Evolutionary conservation across 2,888 invertebrate species (phyloP).

Genomic region (Caenorhabditis sp.): DNA sequence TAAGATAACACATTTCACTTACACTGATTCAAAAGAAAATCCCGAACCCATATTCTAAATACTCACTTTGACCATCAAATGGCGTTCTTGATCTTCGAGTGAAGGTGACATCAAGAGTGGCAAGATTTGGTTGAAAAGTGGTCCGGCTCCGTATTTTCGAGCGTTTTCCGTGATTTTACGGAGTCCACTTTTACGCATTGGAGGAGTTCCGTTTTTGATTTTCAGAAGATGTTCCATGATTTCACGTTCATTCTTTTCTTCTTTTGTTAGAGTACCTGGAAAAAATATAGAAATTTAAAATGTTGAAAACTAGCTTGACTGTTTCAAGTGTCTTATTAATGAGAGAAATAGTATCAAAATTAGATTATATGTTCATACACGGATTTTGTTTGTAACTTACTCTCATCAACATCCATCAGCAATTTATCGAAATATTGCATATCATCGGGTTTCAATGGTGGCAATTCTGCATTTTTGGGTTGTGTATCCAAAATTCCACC

Average conservation of each 20-base stretch:
- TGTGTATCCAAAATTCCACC: slow-evolving; percentile 81
- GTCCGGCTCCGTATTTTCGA: slow-evolving; percentile 95
- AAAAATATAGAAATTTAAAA: not conserved
- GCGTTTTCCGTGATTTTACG: slow-evolving; percentile 91
- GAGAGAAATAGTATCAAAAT: too few relatives aligned
- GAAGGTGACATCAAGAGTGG: slow-evolving; percentile 99
- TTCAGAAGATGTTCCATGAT: slow-evolving; percentile 98
- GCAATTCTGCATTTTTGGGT: slow-evolving; percentile 91
- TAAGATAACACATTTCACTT: too few relatives aligned
- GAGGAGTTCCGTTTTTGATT: slow-evolving; percentile 99
- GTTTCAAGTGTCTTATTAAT: not conserved
- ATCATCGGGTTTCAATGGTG: slow-evolving; percentile 99
- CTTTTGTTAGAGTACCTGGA: slow-evolving; percentile 76
- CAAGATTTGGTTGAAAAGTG: slow-evolving; percentile 97
- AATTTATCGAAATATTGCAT: slow-evolving; percentile 99
- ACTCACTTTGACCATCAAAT: slow-evolving; percentile 86
- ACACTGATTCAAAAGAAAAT: too few relatives aligned
- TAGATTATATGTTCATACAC: too few relatives aligned
- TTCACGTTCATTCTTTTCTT: slow-evolving; percentile 96
- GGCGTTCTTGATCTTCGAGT: slow-evolving; percentile 97
- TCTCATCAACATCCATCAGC: slow-evolving; percentile 96
- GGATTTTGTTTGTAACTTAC: slow-evolving; percentile 77
- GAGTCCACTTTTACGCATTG: slow-evolving; percentile 84
- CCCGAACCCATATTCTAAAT: too few relatives aligned
- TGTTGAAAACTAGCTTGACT: too few relatives aligned